Evolutionary conservation across 2,797 vertebrate species (phyloP).

Genomic region (Cuniculus paca): DNA sequence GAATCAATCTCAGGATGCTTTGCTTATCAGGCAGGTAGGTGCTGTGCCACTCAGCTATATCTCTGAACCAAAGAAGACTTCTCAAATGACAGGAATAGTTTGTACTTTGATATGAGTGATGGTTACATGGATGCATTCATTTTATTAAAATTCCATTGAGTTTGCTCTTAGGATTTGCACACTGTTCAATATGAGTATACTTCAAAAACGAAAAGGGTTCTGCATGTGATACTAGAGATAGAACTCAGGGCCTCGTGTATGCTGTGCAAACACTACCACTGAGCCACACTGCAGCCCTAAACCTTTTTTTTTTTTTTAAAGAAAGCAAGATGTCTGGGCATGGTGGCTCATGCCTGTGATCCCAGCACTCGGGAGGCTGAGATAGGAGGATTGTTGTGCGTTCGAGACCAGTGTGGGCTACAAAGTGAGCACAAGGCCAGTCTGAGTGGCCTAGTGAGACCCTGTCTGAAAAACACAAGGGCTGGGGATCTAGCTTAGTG

Average conservation of each 20-base stretch:
- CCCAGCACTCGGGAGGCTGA: too few relatives aligned
- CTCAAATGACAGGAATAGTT: not conserved
- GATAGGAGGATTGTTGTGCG: too few relatives aligned
- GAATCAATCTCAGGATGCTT: too few relatives aligned
- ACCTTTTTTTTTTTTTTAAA: not conserved
- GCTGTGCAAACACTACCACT: not conserved
- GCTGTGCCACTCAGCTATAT: too few relatives aligned
- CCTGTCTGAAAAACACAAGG: too few relatives aligned
- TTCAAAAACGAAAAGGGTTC: not conserved
- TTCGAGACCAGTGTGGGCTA: too few relatives aligned
- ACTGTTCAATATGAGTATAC: not conserved
- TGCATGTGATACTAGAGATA: not conserved
- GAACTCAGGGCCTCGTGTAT: not conserved
- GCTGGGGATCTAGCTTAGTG: too few relatives aligned
- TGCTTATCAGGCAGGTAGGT: too few relatives aligned
- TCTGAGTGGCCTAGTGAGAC: too few relatives aligned
- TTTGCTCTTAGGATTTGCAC: not conserved
- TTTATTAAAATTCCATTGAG: not conserved
- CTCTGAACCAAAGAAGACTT: not conserved
- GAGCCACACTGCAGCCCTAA: not conserved
- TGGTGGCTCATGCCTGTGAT: too few relatives aligned
- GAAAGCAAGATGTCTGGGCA: not conserved
- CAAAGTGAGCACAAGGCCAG: too few relatives aligned
- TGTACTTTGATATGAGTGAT: not conserved
- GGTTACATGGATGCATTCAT: not conserved